phyloP scores from a whole-genome alignment of 2,113 vertebrate genomes.

The Plotosus lineatus region DNA sequence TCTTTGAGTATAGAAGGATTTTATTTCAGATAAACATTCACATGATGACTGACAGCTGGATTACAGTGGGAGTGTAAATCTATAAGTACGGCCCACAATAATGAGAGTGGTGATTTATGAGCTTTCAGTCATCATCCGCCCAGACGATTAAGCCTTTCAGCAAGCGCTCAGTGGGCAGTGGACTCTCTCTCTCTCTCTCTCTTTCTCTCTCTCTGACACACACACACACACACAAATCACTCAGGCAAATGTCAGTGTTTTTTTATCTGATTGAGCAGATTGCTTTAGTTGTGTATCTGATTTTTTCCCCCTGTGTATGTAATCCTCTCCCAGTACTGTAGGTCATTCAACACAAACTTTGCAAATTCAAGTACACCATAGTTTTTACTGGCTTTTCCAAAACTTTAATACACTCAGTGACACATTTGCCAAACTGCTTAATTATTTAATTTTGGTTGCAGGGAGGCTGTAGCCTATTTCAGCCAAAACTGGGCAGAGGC shows the following conservation, averaged over 20 bases:
- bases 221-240: background rate
- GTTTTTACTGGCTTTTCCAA: background rate
- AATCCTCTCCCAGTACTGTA: background rate
- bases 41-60: constrained; percentile 33
- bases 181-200: constrained; percentile 34
- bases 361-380: background rate
- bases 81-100: constrained; percentile 37
- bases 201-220: constrained; percentile 2
- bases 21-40: background rate
- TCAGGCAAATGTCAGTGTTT: background rate
- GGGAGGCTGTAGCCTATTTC: too few species aligned
- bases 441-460: too few species aligned
- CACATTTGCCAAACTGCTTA: too few species aligned
- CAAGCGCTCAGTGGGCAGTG: constrained; percentile 23
- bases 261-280: background rate
- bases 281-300: background rate
- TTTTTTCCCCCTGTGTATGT: background rate
- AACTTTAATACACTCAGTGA: too few species aligned
- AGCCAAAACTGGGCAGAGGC: too few species aligned
- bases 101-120: constrained; percentile 50
- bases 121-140: constrained; percentile 31
- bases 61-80: constrained; percentile 32
- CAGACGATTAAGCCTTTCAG: constrained; percentile 28
- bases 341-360: background rate
- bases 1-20: background rate